Evolutionary conservation across 2,888 invertebrate species (phyloP), one percentile per base, ranked within the genome.

Genomic region (Cheilosia soror): DNA sequence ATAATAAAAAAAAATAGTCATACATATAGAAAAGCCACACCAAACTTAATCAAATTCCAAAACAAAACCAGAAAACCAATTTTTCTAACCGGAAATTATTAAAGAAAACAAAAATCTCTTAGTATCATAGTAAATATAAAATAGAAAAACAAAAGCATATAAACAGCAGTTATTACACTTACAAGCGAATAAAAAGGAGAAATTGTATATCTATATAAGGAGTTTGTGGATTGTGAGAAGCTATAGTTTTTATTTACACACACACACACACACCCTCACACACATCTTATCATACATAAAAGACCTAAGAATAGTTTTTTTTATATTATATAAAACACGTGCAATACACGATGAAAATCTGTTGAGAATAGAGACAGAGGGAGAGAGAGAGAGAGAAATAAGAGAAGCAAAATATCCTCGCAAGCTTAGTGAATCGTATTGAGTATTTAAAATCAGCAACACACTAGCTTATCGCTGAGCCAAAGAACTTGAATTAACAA

Each of bases 101-200:
- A 88, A 87, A 87, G 82, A 87, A 89, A 89, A 88, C 88, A 89
- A 90, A 90, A 90, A 89, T 90, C 87, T 89, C 87, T 88, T 83
- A 89, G 89, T 89, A 89, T 87, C 90, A 90, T 89, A 89, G 90
- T 90, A 90, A 89, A 90, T 88, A 89, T 84, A 87, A 82, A 75
- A 72, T 15, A 53, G 40, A 81, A 27, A 58, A 44, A 77, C 15
- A 55, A 33, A 33, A 42, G 9, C 15, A 20, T 62, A 62, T 69
- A 79, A 75, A 65, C 63, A 80, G 47, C 55, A 82, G 76, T 68
- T 73, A 68, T 62, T 60, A 78, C 78, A 78, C 53, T 71, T 82
- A 66, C 57, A 75, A 57, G 33, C 42, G 55, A 73, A 75, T 55
- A 69, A 29, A 55, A 73, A 62, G 57, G 27, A 51, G 68, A 27